These are phyloP conservation scores for Vulpes ferrilata DNA, from an alignment of 2,113 vertebrate genomes.

Conservation along the genomic window DNA sequence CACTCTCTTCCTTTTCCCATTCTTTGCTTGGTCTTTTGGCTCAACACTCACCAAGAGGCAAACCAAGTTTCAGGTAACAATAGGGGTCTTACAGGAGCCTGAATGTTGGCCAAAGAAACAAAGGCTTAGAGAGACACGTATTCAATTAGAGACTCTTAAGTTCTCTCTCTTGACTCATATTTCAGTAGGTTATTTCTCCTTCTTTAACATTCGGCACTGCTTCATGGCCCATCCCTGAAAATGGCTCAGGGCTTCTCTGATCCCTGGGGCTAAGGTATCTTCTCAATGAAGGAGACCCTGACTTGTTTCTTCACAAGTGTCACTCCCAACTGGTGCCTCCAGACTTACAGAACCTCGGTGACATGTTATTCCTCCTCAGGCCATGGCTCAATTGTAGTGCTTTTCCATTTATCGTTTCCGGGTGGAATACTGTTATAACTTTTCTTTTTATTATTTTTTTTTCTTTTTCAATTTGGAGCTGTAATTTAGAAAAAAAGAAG, in stretches of 20 bases:
- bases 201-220: not conserved
- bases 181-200: not conserved
- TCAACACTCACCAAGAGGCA: not conserved
- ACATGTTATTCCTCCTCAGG: not conserved
- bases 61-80: not conserved
- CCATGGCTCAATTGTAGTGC: not conserved
- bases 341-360: not conserved
- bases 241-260: not conserved
- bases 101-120: not conserved
- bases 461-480: not conserved
- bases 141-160: not conserved
- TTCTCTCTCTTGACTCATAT: not conserved
- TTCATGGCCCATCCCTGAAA: not conserved
- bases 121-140: not conserved
- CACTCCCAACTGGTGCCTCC: not conserved
- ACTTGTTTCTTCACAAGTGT: slow-evolving; percentile 44
- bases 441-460: not conserved
- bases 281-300: slow-evolving; percentile 50
- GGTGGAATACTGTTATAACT: not conserved
- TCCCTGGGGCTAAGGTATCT: slow-evolving; percentile 24
- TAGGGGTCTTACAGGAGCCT: not conserved
- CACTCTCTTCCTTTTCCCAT: not conserved
- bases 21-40: not conserved
- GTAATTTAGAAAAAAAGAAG: not conserved
- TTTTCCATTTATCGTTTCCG: not conserved